Conservation (phyloP, 2,888 invertebrate genomes). For the Apamea anceps region DNA sequence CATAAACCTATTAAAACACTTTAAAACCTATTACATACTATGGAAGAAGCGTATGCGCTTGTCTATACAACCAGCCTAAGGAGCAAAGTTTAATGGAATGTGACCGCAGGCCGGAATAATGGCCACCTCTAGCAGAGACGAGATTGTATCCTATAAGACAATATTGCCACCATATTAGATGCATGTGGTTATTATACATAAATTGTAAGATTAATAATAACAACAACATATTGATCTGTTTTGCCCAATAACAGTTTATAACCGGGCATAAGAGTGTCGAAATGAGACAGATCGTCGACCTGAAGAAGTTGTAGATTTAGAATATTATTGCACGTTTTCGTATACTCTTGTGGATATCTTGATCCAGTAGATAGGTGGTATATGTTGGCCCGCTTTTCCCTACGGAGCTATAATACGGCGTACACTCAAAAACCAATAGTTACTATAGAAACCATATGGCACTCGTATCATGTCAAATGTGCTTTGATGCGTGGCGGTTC, state of each 20-base stretch:
- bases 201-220: conserved; percentile 25
- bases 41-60: background rate
- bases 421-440: background rate
- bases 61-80: conserved; percentile 46
- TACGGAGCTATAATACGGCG: background rate
- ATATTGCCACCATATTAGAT: conserved; percentile 28
- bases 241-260: background rate
- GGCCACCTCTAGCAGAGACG: conserved; percentile 44
- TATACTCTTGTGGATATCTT: background rate
- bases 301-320: background rate
- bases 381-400: background rate
- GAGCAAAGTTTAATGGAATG: conserved; percentile 79
- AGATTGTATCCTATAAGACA: conserved; percentile 27
- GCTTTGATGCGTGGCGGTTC: background rate
- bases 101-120: conserved; percentile 73
- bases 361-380: background rate
- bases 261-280: too few species aligned
- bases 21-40: background rate
- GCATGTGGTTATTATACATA: background rate
- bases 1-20: background rate
- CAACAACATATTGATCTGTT: background rate
- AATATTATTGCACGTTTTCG: too few species aligned
- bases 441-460: background rate
- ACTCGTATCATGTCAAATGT: background rate
- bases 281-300: background rate